Base-by-base conservation (phyloP, 2,797 vertebrate genomes). In the Cirrhinus molitorella region DNA sequence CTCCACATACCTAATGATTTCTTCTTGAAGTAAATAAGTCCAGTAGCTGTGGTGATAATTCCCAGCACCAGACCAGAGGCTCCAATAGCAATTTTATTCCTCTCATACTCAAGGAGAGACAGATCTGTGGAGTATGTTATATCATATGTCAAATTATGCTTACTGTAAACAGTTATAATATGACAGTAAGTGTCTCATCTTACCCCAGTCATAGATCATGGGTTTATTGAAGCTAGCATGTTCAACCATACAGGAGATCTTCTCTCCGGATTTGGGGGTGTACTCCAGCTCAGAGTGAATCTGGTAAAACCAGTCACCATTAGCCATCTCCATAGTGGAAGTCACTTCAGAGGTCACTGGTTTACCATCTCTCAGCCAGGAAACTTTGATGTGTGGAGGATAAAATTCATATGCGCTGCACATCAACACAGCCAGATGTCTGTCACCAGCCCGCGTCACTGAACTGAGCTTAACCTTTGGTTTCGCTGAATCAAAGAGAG, bases 221-320 rank as follows among this genome's bases (percentile, higher is more conserved):
- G 83, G 89, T 19, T 85, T 0, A 10, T 25, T n/a, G n/a, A 81
- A 85, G 12, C 14, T 34, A 40, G 40, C 51, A 0, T 73, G 71
- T 12, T 73, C 71, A 0, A 53, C 28, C 71, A 73, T 1, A 53
- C 71, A 73, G 16, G 45, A 53, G 11, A 92, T 92, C 45, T 83
- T 88, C 57, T 94, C 93, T 68, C 90, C 87, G 75, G 84, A 73
- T 80, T 75, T 74, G 8, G 92, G 93, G 2, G 79, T 87, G 43
- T 87, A 81, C 28, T 91, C 88, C 79, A 93, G 87, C 31, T 87
- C 5, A 9, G 91, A 90, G 68, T 91, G 23, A 0, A 91, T 89
- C 89, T 94, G 93, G 63, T 94, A 93, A 0, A 85, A 91, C 93
- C 93, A 94, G 89, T 94, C 89, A 4, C 91, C 92, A 19, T 93